Percentiles rank a stretch among this genome's conserved stretches.
Evolutionary conservation across 1,140 invertebrate species (phyloP).

Genomic region (Trachelipus rathkii): DNA sequence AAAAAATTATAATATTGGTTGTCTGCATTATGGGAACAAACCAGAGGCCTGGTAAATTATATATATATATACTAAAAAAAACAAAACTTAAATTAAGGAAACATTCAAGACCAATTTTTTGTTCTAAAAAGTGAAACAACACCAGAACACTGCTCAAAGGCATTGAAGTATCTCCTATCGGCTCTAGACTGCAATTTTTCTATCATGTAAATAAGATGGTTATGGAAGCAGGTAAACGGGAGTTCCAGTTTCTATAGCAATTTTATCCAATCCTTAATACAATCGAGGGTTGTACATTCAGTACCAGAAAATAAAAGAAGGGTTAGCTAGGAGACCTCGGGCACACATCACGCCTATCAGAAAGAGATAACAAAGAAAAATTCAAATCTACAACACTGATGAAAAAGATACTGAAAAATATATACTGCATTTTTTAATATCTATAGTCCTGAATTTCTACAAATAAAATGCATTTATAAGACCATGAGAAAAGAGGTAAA

Average conservation of each 20-base stretch:
- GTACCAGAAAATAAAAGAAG: constrained; percentile 75
- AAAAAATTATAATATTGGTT: no score
- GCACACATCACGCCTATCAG: constrained; percentile 77
- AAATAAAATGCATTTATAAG: no score
- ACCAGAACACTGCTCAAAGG: constrained; percentile 62
- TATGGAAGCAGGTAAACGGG: constrained; percentile 80
- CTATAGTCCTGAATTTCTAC: no score
- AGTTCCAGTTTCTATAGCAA: constrained; percentile 60
- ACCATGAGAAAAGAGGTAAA: no score
- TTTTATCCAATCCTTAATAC: constrained; percentile 82
- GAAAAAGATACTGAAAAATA: no score
- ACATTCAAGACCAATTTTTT: constrained; percentile 31
- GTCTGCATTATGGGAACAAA: no score
- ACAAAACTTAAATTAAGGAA: no score
- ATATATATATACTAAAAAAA: no score
- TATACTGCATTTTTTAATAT: no score
- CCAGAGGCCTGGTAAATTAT: no score
- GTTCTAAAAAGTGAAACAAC: constrained; percentile 67
- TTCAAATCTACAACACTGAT: no score
- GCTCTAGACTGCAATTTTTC: constrained; percentile 69
- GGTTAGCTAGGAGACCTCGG: constrained; percentile 82
- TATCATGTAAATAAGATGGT: constrained; percentile 90
- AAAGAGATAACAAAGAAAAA: no score
- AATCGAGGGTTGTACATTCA: constrained; percentile 64
- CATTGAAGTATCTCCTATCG: constrained; percentile 72